Percentiles rank a stretch among this genome's conserved stretches.
These are phyloP conservation scores for Parus major DNA, from an alignment of 2,113 vertebrate genomes.

Conservation along the genomic window DNA sequence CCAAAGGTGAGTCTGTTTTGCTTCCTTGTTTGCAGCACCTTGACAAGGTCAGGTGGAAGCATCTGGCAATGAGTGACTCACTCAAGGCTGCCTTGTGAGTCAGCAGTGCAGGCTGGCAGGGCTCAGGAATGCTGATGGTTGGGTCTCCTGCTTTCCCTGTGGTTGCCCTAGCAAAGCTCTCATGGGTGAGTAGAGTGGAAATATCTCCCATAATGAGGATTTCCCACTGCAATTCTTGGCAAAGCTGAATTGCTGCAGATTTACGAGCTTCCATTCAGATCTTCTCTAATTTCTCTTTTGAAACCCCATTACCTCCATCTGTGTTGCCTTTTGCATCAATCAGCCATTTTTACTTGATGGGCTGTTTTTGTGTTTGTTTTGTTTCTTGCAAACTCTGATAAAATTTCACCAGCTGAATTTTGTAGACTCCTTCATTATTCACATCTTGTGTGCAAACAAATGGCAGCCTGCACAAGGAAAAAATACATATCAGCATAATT, in stretches of 20 bases:
- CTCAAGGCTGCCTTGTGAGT: slow-evolving; percentile 35
- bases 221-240: slow-evolving; percentile 39
- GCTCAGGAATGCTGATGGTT: slow-evolving; percentile 40
- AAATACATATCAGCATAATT: slow-evolving; percentile 41
- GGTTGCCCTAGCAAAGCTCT: slow-evolving; percentile 11
- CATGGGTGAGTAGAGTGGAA: background rate
- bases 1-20: slow-evolving; percentile 42
- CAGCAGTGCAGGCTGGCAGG: slow-evolving; percentile 15
- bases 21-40: slow-evolving; percentile 31
- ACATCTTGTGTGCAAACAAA: slow-evolving; percentile 58
- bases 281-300: slow-evolving; percentile 47
- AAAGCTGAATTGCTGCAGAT: slow-evolving; percentile 4
- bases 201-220: background rate
- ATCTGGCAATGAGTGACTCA: slow-evolving; percentile 44
- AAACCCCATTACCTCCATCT: slow-evolving; percentile 55
- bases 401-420: slow-evolving; percentile 37
- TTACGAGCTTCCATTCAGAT: background rate
- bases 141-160: background rate
- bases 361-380: slow-evolving; percentile 48
- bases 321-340: slow-evolving; percentile 40
- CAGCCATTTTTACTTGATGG: slow-evolving; percentile 44
- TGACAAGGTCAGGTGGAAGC: slow-evolving; percentile 52
- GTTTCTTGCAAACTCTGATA: slow-evolving; percentile 1
- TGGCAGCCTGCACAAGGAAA: slow-evolving; percentile 12
- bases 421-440: slow-evolving; percentile 47